Evolutionary conservation across 2,888 invertebrate genomes (phyloP).

Genomic region (Napeogenes inachia): DNA sequence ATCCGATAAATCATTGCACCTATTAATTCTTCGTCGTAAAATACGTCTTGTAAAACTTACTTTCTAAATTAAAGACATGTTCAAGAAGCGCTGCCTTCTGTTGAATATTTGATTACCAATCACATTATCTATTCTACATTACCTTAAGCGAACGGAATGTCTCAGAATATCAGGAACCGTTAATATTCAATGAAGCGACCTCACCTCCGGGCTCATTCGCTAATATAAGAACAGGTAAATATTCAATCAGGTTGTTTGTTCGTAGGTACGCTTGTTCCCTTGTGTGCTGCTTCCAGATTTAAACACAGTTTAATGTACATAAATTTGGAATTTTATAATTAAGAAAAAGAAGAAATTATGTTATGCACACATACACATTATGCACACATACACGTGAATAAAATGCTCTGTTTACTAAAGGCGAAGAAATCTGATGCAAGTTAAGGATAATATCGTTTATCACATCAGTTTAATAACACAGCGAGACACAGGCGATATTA

Average conservation of each 20-base stretch:
- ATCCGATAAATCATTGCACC: constrained; percentile 3
- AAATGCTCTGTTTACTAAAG: background rate
- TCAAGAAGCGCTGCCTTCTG: background rate
- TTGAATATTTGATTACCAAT: constrained; percentile 25
- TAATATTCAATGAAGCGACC: constrained; percentile 23
- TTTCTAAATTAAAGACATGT: background rate
- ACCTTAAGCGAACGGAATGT: constrained; percentile 15
- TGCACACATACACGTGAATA: background rate
- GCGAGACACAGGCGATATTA: constrained; percentile 9
- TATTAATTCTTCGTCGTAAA: background rate
- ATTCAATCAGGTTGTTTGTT: constrained; percentile 19
- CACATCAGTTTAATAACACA: constrained; percentile 3
- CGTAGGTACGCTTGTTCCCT: background rate
- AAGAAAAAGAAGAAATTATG: background rate
- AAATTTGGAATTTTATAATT: background rate
- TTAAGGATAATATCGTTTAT: constrained; percentile 8
- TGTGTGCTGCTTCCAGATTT: background rate
- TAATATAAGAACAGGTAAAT: constrained; percentile 26
- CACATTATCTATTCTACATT: constrained; percentile 23
- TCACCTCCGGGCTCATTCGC: constrained; percentile 14
- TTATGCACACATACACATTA: too few relatives aligned
- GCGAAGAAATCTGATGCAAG: background rate
- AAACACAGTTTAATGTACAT: background rate
- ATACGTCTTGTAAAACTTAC: background rate
- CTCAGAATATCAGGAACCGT: constrained; percentile 11